Evolutionary conservation across 2,888 invertebrate species (phyloP).

Genomic region (Cephus spinipes): DNA sequence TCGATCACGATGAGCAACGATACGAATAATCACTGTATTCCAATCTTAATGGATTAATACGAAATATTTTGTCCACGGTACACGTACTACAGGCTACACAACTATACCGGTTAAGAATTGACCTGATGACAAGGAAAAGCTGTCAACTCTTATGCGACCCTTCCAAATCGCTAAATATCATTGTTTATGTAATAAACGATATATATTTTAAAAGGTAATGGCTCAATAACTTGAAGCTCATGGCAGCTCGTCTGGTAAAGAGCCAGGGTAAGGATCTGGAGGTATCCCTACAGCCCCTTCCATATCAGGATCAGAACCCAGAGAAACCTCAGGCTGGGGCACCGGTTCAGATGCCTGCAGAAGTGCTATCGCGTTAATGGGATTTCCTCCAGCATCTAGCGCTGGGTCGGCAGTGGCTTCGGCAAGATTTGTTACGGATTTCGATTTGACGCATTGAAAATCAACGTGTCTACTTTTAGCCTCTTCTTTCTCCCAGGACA

Average conservation of each 20-base stretch:
- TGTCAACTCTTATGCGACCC: constrained; percentile 11
- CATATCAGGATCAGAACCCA: constrained; percentile 55
- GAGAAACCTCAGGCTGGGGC: constrained; percentile 49
- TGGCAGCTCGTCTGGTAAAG: constrained; percentile 56
- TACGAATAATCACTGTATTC: no score
- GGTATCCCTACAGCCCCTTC: constrained; percentile 62
- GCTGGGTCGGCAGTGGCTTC: constrained; percentile 94
- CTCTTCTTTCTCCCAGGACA: constrained; percentile 99
- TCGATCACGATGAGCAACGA: constrained; percentile 28
- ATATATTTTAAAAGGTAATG: constrained; percentile 28
- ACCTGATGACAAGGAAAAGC: constrained; percentile 29
- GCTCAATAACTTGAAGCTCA: constrained; percentile 28
- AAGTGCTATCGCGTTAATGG: constrained; percentile 60
- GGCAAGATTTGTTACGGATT: constrained; percentile 96
- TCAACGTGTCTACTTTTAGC: constrained; percentile 99
- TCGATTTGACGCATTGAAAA: constrained; percentile 98
- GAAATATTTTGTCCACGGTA: no score
- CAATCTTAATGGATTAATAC: no score
- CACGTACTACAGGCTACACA: neutral
- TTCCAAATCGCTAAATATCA: no score
- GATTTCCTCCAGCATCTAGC: constrained; percentile 74
- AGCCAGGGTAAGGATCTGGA: constrained; percentile 55
- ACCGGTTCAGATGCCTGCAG: constrained; percentile 59
- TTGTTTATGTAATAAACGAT: constrained; percentile 19
- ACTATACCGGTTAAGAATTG: constrained; percentile 28